Evolutionary conservation across 2,888 invertebrate genomes (phyloP), one percentile per base, ranked within the genome.

Genomic region (Antitype chi): DNA sequence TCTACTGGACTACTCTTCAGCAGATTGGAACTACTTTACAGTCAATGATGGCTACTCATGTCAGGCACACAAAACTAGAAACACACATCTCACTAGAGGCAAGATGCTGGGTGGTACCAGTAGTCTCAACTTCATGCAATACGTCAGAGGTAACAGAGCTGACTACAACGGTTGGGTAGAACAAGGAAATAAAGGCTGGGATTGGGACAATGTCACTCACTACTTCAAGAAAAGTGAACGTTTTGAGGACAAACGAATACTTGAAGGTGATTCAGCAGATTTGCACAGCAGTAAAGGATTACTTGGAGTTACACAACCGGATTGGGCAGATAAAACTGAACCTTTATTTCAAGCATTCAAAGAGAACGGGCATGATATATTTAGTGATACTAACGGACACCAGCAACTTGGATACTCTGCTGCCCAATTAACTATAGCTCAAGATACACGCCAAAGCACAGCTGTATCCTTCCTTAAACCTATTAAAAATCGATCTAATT

Each of bases 161-260:
- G 98, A 98, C 88, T 98, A 97, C 89, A 89, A 96, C 0, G 91
- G 95, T 0, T 98, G 98, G 98, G 97, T 97, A 0, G 94, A 93
- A 3, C 87, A 97, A 73, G 98, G 98, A 0, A 97, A 98, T 66
- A 87, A 93, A 0, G 90, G 89, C 0, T 93, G 93, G 92, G 87
- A 88, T 43, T 92, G 89, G 90, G 78, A 89, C 2, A 84, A 87
- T 0, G 90, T 90, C 5, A 60, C 60, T 2, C 11, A 20, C 5
- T 60, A 32, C 60, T 60, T 60, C 28, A 60, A 60, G 28, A 60
- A 91, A 62, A 89, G 88, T 20, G 91, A 92, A 85, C 74, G 84
- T 6, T 78, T 90, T 7, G 75, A 81, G 9, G 80, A 87, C 28
- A 25, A 74, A 11, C 53, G n/a, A 1, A 85, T 90, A 13, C 64